phyloP scores from a whole-genome alignment of 2,113 vertebrate genomes.

The Eubucco bourcierii region DNA sequence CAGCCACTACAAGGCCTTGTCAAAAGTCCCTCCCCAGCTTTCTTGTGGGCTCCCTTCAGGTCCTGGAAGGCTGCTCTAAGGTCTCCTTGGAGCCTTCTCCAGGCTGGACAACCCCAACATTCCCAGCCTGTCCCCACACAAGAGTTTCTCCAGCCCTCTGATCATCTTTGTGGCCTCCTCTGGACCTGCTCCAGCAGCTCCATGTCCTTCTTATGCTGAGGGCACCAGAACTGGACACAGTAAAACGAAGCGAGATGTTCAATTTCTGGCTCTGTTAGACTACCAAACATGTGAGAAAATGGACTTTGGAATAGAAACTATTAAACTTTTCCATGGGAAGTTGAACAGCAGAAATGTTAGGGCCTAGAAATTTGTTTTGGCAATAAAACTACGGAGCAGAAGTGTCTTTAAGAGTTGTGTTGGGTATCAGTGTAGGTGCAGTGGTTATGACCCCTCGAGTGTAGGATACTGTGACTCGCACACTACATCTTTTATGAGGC shows the following conservation, averaged over 20 bases:
- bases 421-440: not conserved
- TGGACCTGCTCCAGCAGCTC: no score
- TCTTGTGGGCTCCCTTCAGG: no score
- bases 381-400: not conserved
- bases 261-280: not conserved
- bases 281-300: conserved; percentile 12
- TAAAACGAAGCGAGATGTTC: not conserved
- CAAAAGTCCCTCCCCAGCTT: no score
- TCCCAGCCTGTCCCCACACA: no score
- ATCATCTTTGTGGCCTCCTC: no score
- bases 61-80: no score
- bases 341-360: conserved; percentile 13
- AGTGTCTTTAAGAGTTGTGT: conserved; percentile 16
- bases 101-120: no score
- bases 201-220: no score
- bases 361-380: conserved; percentile 43
- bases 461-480: conserved; percentile 30
- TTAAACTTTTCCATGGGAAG: conserved; percentile 53
- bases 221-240: no score
- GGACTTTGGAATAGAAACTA: not conserved
- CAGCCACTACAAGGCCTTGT: no score
- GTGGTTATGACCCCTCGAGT: conserved; percentile 18
- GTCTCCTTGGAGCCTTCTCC: no score
- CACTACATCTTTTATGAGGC: conserved; percentile 32
- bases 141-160: no score